These are phyloP conservation scores for Rhodophaea formosa DNA, from an alignment of 2,888 invertebrate species.

Conservation along the genomic window DNA sequence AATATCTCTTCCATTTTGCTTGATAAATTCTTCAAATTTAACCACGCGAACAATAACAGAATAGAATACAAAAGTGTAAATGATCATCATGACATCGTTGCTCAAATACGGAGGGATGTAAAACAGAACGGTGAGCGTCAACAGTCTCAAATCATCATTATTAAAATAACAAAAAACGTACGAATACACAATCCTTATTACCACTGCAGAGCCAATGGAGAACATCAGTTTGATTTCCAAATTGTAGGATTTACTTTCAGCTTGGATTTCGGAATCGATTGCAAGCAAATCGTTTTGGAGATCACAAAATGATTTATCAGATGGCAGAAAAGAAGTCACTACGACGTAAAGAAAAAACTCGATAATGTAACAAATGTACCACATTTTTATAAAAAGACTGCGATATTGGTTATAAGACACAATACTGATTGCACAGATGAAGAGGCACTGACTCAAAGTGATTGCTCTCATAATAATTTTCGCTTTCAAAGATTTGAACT, in stretches of 20 bases:
- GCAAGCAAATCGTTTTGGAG: conserved; percentile 12
- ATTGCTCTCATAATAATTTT: background rate
- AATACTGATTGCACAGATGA: background rate
- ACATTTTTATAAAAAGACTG: background rate
- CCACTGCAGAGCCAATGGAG: background rate
- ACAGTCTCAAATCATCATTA: background rate
- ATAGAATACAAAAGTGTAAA: conserved; percentile 18
- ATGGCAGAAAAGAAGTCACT: background rate
- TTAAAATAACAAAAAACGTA: background rate
- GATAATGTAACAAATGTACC: background rate
- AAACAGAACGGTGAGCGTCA: background rate
- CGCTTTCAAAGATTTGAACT: background rate
- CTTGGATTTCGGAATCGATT: conserved; percentile 12
- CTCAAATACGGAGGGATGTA: conserved; percentile 2
- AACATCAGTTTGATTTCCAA: conserved; percentile 15
- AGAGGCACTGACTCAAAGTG: background rate
- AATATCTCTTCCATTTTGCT: conserved; percentile 4
- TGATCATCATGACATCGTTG: conserved; percentile 15
- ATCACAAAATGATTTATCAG: conserved; percentile 9
- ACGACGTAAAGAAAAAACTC: background rate
- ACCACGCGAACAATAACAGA: conserved; percentile 19
- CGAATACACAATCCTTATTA: background rate
- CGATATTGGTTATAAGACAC: background rate
- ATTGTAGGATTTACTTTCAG: conserved; percentile 4
- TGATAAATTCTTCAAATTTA: conserved; percentile 10